A percentile compares a stretch with the other conserved stretches of the same genome.
These are phyloP conservation scores for Dimorphilus gyrociliatus DNA, from an alignment of 2,888 invertebrate species.

Conservation along the genomic window DNA sequence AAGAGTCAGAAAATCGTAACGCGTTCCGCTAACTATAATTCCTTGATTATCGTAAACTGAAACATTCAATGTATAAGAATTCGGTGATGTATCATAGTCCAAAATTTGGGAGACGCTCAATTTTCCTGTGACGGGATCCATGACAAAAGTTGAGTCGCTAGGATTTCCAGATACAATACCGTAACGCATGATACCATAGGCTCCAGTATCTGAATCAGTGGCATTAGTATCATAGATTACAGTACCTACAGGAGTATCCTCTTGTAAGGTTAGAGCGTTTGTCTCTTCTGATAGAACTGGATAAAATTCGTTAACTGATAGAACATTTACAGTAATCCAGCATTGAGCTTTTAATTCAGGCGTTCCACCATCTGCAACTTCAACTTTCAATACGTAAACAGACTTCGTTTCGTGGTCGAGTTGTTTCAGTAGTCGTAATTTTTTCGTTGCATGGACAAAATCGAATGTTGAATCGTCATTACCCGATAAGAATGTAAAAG, in stretches of 20 bases:
- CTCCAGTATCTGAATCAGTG: conserved; percentile 17
- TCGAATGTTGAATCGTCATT: too few species aligned
- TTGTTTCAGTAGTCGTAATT: too few species aligned
- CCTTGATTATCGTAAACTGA: conserved; percentile 11
- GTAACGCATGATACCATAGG: conserved; percentile 14
- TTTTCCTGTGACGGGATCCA: conserved; percentile 12
- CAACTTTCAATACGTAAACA: conserved; percentile 12
- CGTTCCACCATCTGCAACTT: conserved; percentile 14
- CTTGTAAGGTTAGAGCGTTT: conserved; percentile 12
- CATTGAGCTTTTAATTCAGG: conserved; percentile 6
- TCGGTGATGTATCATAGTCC: conserved; percentile 12
- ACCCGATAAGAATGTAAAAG: conserved; percentile 1
- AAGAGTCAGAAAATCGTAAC: conserved; percentile 8
- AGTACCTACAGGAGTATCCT: conserved; percentile 14
- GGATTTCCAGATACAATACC: conserved; percentile 16
- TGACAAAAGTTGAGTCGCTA: conserved; percentile 11
- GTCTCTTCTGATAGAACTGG: conserved; percentile 11
- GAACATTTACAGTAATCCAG: conserved; percentile 4
- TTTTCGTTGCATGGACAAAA: too few species aligned
- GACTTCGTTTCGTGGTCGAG: conserved; percentile 17
- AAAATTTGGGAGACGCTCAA: conserved; percentile 10
- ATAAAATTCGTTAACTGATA: conserved; percentile 13
- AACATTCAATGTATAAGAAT: conserved; percentile 11
- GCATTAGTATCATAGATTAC: conserved; percentile 14
- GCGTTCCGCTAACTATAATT: conserved; percentile 3